Evolutionary conservation across 2,797 vertebrate species (phyloP), one percentile per base, ranked within the genome.

Genomic region (Thamnophis elegans): DNA sequence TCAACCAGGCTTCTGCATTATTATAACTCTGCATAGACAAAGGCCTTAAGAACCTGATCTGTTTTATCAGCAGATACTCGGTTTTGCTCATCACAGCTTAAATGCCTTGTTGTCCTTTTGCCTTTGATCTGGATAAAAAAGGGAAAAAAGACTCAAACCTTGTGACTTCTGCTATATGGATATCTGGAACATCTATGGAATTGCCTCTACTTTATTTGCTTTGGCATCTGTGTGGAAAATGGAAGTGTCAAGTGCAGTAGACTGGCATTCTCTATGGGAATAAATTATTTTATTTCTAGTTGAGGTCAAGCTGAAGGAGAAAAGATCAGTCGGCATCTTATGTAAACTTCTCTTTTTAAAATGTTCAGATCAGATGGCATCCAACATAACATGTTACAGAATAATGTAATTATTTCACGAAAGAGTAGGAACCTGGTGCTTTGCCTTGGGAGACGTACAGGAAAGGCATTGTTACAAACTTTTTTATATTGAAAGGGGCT

Each of bases 1-100:
- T 96, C 96, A 94, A 97, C 97, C 98, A 97, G 97, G 97, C 97
- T 98, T 98, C 97, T 97, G 96, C 97, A 97, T 98, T 97, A 97
- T 98, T 98, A 98, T 97, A 97, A 97, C 96, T 98, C 98, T 96
- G 97, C 98, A 98, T 98, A 97, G 97, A 99, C 98, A 98, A 98
- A 99, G 98, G 98, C 99, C 99, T 99, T 99, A 99, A 98, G 96
- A 98, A 98, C 97, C 97, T 96, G 94, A 98, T 98, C 96, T 97
- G 96, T 97, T 97, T 96, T 97, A 96, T 98, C 97, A 96, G 96
- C 97, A 97, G 98, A 98, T 97, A 96, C 97, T 97, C 96, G 95
- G 96, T 96, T 98, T 97, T 97, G 97, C 97, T 97, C 97, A 96
- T 95, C 97, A 97, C 97, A 96, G 97, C 98, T 97, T 96, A 98